phyloP scores from a whole-genome alignment of 2,888 invertebrate genomes.

The Platycnemis pennipes region DNA sequence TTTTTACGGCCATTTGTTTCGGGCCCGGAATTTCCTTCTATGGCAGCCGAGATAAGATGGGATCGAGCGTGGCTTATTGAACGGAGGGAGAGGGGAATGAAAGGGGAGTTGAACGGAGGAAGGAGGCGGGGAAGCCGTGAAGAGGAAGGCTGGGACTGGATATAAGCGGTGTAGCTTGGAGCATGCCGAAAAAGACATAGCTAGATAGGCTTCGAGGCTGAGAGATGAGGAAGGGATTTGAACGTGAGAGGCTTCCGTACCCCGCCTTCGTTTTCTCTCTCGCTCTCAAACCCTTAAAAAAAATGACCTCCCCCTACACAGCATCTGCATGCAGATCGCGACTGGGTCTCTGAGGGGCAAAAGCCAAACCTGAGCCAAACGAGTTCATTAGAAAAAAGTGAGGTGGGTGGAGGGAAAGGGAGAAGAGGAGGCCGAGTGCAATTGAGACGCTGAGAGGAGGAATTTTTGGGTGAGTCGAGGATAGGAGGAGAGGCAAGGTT shows the following conservation, averaged over 20 bases:
- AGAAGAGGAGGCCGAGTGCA: not conserved
- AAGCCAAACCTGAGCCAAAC: slow-evolving; percentile 64
- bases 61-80: not conserved
- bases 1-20: not conserved
- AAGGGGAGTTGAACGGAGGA: not conserved
- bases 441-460: not conserved
- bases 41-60: slow-evolving; percentile 3
- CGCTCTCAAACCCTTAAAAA: not conserved
- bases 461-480: not conserved
- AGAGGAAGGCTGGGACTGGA: not conserved
- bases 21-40: not conserved
- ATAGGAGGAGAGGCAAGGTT: not conserved
- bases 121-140: not conserved
- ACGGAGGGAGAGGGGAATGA: not conserved
- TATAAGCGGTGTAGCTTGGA: not conserved
- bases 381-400: slow-evolving; percentile 65
- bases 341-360: slow-evolving; percentile 52
- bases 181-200: not conserved
- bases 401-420: not conserved
- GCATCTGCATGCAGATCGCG: slow-evolving; percentile 67
- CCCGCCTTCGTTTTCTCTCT: not conserved
- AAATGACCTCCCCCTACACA: not conserved
- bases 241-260: slow-evolving; percentile 20
- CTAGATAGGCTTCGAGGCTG: not conserved
- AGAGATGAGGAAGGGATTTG: not conserved